Evolutionary conservation across 2,797 vertebrate species (phyloP).

Genomic region (Hipposideros larvatus): DNA sequence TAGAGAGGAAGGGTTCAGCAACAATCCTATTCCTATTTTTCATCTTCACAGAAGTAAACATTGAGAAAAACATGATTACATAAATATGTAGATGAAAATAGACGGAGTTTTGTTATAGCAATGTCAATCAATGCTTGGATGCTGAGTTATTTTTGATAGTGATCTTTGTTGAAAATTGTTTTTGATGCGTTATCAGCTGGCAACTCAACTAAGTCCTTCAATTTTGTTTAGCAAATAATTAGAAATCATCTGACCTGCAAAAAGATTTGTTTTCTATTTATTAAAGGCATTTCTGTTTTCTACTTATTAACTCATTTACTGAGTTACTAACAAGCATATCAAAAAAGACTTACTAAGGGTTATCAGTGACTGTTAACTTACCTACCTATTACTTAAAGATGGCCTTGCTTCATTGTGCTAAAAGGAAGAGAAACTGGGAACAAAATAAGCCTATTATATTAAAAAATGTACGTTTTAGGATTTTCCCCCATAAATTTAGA

Average conservation of each 20-base stretch:
- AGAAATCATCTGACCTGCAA: constrained; percentile 58
- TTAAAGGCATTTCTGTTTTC: not conserved
- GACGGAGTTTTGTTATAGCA: constrained; percentile 24
- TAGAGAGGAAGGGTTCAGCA: constrained; percentile 28
- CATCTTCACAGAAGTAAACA: constrained; percentile 66
- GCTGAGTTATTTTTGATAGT: constrained; percentile 54
- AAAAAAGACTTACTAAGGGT: not conserved
- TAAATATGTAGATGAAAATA: constrained; percentile 70
- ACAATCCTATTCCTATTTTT: constrained; percentile 15
- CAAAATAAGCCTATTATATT: not conserved
- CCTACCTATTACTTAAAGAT: not conserved
- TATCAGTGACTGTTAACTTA: not conserved
- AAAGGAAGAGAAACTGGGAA: not conserved
- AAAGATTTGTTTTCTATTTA: constrained; percentile 16
- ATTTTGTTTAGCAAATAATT: constrained; percentile 59
- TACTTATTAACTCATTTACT: constrained; percentile 1
- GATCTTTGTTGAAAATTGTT: constrained; percentile 67
- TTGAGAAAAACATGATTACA: constrained; percentile 62
- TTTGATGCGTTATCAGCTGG: constrained; percentile 58
- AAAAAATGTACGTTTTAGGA: not conserved
- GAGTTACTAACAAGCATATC: not conserved
- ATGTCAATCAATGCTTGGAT: constrained; percentile 58
- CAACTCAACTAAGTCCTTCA: constrained; percentile 58
- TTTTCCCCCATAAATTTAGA: not conserved
- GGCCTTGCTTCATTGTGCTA: not conserved